Percentiles rank a stretch among this genome's conserved stretches.
Conservation (phyloP, 2,888 invertebrate species). For the Strigamia maritima region DNA sequence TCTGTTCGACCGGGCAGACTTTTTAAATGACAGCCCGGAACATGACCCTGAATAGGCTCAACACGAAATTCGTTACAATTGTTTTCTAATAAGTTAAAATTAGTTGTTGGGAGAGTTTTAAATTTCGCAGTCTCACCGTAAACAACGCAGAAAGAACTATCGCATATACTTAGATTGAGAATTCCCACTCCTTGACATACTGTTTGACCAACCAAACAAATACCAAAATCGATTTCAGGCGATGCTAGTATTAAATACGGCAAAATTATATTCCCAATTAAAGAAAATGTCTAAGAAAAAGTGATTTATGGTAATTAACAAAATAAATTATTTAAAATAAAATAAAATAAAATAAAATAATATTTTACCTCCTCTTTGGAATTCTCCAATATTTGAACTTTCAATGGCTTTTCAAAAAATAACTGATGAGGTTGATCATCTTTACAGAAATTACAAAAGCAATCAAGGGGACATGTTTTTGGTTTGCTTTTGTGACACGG, state of each 20-base stretch:
- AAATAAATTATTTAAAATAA: neutral
- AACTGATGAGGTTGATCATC: neutral
- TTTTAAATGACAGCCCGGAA: neutral
- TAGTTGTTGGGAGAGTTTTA: neutral
- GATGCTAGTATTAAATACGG: neutral
- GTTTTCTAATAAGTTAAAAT: neutral
- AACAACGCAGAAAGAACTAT: neutral
- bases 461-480: neutral
- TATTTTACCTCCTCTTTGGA: neutral
- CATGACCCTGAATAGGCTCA: neutral
- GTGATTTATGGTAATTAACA: too few relatives aligned
- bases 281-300: neutral
- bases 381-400: neutral
- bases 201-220: neutral
- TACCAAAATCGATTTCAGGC: neutral
- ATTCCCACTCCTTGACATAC: neutral
- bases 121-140: neutral
- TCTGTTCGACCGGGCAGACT: neutral
- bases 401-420: neutral
- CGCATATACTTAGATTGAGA: neutral
- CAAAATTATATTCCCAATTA: neutral
- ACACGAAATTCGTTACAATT: neutral
- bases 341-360: neutral
- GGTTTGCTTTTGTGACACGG: neutral
- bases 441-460: neutral